phyloP scores from a whole-genome alignment of 1,140 invertebrate species.

The Procambarus clarkii region DNA sequence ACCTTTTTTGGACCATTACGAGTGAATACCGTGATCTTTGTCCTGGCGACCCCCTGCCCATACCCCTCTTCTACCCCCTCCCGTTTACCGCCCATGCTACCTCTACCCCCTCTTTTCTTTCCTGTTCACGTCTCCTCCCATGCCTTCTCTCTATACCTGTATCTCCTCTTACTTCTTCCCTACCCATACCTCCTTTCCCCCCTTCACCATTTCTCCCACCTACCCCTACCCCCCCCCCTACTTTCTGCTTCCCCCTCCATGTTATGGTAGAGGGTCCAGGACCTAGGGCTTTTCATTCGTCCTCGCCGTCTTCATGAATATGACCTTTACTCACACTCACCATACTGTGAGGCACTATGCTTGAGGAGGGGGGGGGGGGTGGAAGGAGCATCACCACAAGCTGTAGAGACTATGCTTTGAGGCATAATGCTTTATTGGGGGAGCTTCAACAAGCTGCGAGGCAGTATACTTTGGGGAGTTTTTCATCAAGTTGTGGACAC shows the following conservation, averaged over 20 bases:
- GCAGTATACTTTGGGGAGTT: no score
- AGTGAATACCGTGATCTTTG: conserved; percentile 43
- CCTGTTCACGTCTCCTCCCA: not conserved
- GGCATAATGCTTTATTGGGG: no score
- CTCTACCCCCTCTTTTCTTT: not conserved
- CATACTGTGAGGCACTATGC: not conserved
- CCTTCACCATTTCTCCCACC: not conserved
- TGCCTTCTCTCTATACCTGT: conserved; percentile 17
- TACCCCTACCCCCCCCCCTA: not conserved
- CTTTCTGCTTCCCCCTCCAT: not conserved
- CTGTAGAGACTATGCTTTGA: no score
- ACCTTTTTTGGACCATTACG: conserved; percentile 49
- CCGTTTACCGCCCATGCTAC: not conserved
- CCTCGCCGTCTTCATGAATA: not conserved
- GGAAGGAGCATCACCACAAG: no score
- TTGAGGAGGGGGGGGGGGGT: no score
- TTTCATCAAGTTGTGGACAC: no score
- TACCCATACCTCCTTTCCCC: not conserved
- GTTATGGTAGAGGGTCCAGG: not conserved
- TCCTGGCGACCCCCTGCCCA: not conserved
- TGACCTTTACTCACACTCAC: not conserved
- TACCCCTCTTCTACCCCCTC: not conserved
- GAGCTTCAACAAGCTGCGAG: no score
- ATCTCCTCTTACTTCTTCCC: no score
- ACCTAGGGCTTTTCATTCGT: not conserved